These are phyloP conservation scores for Anaspis maculata DNA, from an alignment of 2,888 invertebrate species.

Conservation along the genomic window DNA sequence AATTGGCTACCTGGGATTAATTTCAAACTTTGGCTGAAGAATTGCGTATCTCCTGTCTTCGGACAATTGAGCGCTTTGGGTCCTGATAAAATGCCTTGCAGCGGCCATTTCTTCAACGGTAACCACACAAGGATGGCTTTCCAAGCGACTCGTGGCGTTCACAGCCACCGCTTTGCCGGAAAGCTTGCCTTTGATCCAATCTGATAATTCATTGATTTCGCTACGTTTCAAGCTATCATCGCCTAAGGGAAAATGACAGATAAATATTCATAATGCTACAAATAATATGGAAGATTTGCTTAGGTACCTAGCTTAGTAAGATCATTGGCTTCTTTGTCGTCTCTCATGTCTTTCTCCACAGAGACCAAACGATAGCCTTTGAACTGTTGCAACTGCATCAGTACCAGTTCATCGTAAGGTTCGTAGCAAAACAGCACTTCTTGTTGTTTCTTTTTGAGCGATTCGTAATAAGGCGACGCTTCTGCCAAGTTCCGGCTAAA, in stretches of 20 bases:
- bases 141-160: slow-evolving; percentile 74
- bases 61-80: slow-evolving; percentile 71
- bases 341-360: slow-evolving; percentile 88
- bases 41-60: slow-evolving; percentile 81
- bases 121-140: slow-evolving; percentile 87
- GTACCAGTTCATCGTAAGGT: slow-evolving; percentile 91
- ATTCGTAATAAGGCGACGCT: slow-evolving; percentile 91
- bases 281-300: slow-evolving; percentile 26
- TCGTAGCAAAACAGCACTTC: slow-evolving; percentile 96
- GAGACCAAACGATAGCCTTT: slow-evolving; percentile 69
- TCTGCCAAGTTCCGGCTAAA: slow-evolving; percentile 84
- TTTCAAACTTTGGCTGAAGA: slow-evolving; percentile 85
- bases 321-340: slow-evolving; percentile 54
- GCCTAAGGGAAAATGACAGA: slow-evolving; percentile 42
- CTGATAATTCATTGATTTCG: slow-evolving; percentile 70
- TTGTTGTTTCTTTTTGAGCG: slow-evolving; percentile 74
- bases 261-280: background rate
- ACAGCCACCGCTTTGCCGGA: slow-evolving; percentile 75
- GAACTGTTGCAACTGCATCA: slow-evolving; percentile 82
- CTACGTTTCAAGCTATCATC: slow-evolving; percentile 62
- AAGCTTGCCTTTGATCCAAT: slow-evolving; percentile 70
- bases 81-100: slow-evolving; percentile 88
- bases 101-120: slow-evolving; percentile 96
- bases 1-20: slow-evolving; percentile 74
- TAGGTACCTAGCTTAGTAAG: slow-evolving; percentile 55